phyloP scores from a whole-genome alignment of 1,140 invertebrate species.

The Neodiprion pinetum region DNA sequence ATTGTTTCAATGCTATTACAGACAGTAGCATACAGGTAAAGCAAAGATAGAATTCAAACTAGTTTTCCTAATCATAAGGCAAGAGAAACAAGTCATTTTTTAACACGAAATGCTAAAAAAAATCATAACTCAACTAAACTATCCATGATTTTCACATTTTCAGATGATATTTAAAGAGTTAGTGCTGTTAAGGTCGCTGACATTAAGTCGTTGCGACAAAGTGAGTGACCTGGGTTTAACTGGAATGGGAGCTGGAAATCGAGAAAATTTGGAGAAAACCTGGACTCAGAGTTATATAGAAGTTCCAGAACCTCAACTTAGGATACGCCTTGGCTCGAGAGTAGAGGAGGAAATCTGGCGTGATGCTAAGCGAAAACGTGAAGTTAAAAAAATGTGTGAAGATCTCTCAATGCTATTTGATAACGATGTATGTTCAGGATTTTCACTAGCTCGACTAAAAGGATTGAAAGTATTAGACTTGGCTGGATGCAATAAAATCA shows the following conservation, averaged over 20 bases:
- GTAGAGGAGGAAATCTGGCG: conserved; percentile 72
- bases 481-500: conserved; percentile 71
- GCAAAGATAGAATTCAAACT: neutral
- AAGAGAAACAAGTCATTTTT: too few species aligned
- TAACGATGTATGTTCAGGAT: conserved; percentile 42
- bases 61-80: neutral
- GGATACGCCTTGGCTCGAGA: conserved; percentile 68
- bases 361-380: conserved; percentile 69
- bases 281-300: conserved; percentile 35
- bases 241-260: conserved; percentile 58
- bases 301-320: conserved; percentile 38
- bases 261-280: conserved; percentile 48
- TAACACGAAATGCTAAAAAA: neutral
- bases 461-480: conserved; percentile 68
- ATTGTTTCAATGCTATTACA: conserved; percentile 72
- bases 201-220: conserved; percentile 70
- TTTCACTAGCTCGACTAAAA: conserved; percentile 66
- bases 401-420: conserved; percentile 45
- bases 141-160: conserved; percentile 15
- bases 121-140: conserved; percentile 11
- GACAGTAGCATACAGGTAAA: conserved; percentile 66
- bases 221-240: conserved; percentile 73
- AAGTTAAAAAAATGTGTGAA: conserved; percentile 69
- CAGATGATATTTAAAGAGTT: conserved; percentile 70
- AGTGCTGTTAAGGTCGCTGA: conserved; percentile 65